Conservation (phyloP, 2,797 vertebrate genomes). For the Cyprinodon diabolis region DNA sequence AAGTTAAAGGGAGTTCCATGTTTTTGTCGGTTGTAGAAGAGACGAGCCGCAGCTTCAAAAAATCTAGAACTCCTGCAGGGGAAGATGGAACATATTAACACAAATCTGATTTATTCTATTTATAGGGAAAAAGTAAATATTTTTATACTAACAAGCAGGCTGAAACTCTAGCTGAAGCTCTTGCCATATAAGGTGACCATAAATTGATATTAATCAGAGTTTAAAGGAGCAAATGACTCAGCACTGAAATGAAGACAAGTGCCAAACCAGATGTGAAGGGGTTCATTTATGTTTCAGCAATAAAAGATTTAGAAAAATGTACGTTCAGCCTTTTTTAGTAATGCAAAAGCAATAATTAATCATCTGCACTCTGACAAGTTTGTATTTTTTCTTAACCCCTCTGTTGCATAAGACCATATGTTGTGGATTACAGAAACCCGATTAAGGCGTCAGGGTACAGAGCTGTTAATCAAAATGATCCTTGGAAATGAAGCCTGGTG, state of each 20-base stretch:
- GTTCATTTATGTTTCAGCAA: background rate
- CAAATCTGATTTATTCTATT: constrained; percentile 22
- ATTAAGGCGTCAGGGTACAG: background rate
- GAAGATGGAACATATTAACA: background rate
- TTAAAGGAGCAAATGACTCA: constrained; percentile 7
- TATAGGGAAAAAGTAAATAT: background rate
- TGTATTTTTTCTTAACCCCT: constrained; percentile 20
- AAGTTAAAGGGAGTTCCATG: constrained; percentile 4
- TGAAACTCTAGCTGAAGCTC: constrained; percentile 2
- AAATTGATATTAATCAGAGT: constrained; percentile 7
- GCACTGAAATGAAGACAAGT: constrained; percentile 34
- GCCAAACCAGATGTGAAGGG: constrained; percentile 28
- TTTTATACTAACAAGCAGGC: constrained; percentile 1
- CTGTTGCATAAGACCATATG: constrained; percentile 40
- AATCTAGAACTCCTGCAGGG: constrained; percentile 2
- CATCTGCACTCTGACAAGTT: constrained; percentile 12
- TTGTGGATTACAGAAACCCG: constrained; percentile 12
- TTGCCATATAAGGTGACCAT: constrained; percentile 16
- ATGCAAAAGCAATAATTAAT: constrained; percentile 37
- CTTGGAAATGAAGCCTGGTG: background rate
- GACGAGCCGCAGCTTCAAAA: constrained; percentile 16
- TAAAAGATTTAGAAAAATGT: constrained; percentile 19
- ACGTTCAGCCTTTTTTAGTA: constrained; percentile 23
- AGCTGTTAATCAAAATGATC: constrained; percentile 4
- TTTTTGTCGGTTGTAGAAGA: background rate